These are phyloP conservation scores for Ptychobarbus kaznakovi DNA, from an alignment of 2,797 vertebrate genomes.

Conservation along the genomic window DNA sequence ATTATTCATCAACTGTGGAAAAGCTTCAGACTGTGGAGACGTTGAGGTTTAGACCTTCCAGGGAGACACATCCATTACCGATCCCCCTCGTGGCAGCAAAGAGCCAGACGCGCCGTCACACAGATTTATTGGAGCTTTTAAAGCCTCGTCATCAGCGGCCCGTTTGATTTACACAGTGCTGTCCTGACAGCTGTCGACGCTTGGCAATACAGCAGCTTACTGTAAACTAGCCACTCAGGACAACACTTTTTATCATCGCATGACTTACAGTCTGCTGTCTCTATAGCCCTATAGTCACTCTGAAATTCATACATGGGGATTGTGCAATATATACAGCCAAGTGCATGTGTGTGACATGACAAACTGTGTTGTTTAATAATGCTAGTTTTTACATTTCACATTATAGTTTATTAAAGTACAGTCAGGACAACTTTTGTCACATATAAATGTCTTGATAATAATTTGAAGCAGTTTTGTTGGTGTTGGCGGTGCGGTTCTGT, in stretches of 20 bases:
- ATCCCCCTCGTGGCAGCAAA: constrained; percentile 7
- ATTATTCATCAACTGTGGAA: constrained; percentile 38
- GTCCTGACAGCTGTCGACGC: constrained; percentile 37
- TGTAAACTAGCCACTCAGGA: constrained; percentile 46
- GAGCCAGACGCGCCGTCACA: constrained; percentile 29
- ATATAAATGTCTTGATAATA: neutral
- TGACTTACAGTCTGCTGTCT: constrained; percentile 17
- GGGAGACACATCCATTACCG: constrained; percentile 50
- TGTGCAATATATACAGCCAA: neutral
- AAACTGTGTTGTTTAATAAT: constrained; percentile 3
- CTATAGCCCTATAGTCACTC: neutral
- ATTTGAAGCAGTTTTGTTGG: neutral
- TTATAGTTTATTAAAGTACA: neutral
- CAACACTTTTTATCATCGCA: constrained; percentile 2
- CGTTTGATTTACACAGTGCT: constrained; percentile 54
- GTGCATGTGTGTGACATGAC: neutral
- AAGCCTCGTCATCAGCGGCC: constrained; percentile 56
- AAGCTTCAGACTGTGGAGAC: constrained; percentile 1
- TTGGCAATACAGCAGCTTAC: constrained; percentile 32
- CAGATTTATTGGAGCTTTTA: constrained; percentile 62
- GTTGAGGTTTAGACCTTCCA: constrained; percentile 25
- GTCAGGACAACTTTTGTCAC: neutral
- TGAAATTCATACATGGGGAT: neutral
- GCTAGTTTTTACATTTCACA: neutral
- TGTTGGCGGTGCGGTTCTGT: constrained; percentile 1